Evolutionary conservation across 2,888 invertebrate species (phyloP).

Genomic region (Melieria picta): DNA sequence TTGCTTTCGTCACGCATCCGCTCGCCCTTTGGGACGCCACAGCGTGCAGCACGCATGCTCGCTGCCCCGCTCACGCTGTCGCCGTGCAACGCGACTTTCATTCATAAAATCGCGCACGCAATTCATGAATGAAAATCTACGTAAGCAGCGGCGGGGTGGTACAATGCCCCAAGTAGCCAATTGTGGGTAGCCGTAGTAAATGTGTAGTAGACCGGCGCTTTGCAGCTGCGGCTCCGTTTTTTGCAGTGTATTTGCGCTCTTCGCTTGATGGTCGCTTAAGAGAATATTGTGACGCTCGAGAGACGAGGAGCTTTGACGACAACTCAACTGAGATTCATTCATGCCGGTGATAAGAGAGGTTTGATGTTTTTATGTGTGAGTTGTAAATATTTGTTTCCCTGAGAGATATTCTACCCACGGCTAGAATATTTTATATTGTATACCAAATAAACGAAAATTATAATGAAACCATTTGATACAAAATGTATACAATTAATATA

Average conservation of each 20-base stretch:
- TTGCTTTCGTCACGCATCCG: constrained; percentile 47
- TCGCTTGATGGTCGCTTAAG: too few relatives aligned
- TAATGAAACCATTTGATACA: too few relatives aligned
- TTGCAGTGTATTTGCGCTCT: constrained; percentile 17
- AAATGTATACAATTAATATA: too few relatives aligned
- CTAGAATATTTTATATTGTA: too few relatives aligned
- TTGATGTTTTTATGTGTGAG: too few relatives aligned
- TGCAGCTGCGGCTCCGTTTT: constrained; percentile 48
- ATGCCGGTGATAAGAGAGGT: too few relatives aligned
- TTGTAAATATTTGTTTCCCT: too few relatives aligned
- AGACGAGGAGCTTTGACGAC: too few relatives aligned
- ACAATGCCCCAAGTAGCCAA: not conserved
- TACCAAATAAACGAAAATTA: too few relatives aligned
- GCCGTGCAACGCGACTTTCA: constrained; percentile 44
- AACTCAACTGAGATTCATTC: too few relatives aligned
- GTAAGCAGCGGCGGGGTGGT: constrained; percentile 41
- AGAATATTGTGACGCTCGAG: too few relatives aligned
- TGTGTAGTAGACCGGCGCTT: constrained; percentile 42
- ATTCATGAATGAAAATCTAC: constrained; percentile 50
- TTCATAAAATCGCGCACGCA: constrained; percentile 50
- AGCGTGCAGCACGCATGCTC: not conserved
- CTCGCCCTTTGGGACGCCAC: not conserved
- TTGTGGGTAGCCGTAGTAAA: constrained; percentile 19
- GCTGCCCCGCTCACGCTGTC: not conserved
- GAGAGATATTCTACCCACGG: too few relatives aligned